Evolutionary conservation across 2,888 invertebrate species (phyloP).

Genomic region (Diachrysia chrysitis): DNA sequence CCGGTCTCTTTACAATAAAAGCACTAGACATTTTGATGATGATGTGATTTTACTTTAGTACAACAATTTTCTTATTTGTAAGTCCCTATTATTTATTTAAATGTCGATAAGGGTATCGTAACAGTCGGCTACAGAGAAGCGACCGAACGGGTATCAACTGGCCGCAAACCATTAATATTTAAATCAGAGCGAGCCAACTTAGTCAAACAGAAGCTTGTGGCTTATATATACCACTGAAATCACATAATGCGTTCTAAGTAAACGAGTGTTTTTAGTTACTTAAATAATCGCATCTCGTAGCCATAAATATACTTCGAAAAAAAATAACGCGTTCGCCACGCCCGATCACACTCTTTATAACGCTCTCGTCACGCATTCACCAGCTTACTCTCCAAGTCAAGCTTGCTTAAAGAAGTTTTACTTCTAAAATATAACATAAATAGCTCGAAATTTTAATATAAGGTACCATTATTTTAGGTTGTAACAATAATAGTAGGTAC

Average conservation of each 20-base stretch:
- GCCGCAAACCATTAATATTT: constrained; percentile 2
- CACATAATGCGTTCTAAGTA: background rate
- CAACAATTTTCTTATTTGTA: constrained; percentile 42
- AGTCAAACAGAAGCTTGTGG: background rate
- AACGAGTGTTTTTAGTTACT: background rate
- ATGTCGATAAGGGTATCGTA: constrained; percentile 15
- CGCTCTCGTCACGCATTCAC: no score
- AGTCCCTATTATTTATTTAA: constrained; percentile 23
- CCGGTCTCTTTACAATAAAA: constrained; percentile 56
- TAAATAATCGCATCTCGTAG: background rate
- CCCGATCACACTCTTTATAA: no score
- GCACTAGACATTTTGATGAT: constrained; percentile 52
- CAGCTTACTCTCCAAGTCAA: no score
- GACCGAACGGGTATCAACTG: background rate
- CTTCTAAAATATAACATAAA: background rate
- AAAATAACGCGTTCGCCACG: no score
- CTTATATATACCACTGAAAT: background rate
- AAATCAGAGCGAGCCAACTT: background rate
- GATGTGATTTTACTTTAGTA: constrained; percentile 46
- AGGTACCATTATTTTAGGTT: constrained; percentile 9
- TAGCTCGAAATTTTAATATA: constrained; percentile 9
- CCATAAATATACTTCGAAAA: background rate
- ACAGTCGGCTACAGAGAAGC: background rate
- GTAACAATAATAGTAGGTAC: constrained; percentile 16
- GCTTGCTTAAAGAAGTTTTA: no score